Evolutionary conservation across 2,113 vertebrate genomes (phyloP).

Genomic region (Athene cunicularia): DNA sequence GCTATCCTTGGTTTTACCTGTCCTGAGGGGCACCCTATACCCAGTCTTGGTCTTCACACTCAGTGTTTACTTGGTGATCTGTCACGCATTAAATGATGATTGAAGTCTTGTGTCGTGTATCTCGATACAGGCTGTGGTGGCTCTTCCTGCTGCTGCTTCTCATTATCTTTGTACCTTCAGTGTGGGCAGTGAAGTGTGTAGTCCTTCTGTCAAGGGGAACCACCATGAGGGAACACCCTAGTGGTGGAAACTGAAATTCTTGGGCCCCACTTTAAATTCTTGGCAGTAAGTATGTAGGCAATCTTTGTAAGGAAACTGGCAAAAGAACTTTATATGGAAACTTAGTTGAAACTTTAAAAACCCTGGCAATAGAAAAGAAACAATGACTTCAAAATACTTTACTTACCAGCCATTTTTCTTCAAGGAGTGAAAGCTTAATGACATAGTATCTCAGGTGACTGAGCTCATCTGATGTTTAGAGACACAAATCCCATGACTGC

Average conservation of each 20-base stretch:
- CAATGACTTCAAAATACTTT: background rate
- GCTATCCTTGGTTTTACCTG: background rate
- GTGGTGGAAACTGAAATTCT: background rate
- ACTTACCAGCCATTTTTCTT: background rate
- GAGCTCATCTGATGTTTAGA: background rate
- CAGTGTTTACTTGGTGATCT: background rate
- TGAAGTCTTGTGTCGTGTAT: background rate
- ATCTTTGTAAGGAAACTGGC: background rate
- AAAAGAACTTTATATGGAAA: background rate
- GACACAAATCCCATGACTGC: background rate
- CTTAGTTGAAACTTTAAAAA: background rate
- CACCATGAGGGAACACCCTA: background rate
- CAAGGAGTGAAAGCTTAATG: background rate
- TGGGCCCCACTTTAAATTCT: background rate
- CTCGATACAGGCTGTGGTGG: background rate
- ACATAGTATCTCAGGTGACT: background rate
- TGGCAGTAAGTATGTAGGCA: background rate
- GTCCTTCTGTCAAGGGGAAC: background rate
- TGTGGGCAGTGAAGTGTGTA: background rate
- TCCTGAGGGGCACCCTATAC: too few species aligned
- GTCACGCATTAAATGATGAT: background rate
- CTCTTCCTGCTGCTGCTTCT: background rate
- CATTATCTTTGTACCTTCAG: background rate
- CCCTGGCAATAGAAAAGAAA: background rate
- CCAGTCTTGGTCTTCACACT: rapidly evolving